Conservation (phyloP, 2,113 vertebrate genomes). For the Dicentrarchus labrax region DNA sequence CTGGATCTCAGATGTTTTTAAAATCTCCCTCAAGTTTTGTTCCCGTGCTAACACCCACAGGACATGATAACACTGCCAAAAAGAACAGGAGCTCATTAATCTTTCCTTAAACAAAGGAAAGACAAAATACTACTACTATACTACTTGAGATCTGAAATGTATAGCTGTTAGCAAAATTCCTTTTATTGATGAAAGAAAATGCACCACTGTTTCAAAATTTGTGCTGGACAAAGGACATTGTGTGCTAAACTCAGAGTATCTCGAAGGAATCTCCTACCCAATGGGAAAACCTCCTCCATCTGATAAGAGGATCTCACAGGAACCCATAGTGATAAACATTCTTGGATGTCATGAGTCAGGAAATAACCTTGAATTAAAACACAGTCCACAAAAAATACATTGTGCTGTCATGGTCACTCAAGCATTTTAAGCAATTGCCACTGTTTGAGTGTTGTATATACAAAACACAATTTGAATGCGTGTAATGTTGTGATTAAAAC, state of each 20-base stretch:
- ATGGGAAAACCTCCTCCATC: background rate
- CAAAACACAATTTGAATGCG: background rate
- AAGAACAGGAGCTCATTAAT: slow-evolving; percentile 16
- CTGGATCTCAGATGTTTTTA: slow-evolving; percentile 6
- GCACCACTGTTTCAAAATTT: slow-evolving; percentile 2
- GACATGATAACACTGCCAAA: background rate
- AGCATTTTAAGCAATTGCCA: background rate
- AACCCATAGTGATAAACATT: background rate
- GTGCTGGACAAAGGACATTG: slow-evolving; percentile 33
- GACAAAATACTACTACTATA: slow-evolving; percentile 6
- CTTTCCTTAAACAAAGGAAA: slow-evolving; percentile 23
- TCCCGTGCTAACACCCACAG: background rate
- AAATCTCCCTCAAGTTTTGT: slow-evolving; percentile 19
- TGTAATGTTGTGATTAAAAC: slow-evolving; percentile 38
- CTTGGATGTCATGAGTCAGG: slow-evolving; percentile 13
- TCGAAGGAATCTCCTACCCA: slow-evolving; percentile 9
- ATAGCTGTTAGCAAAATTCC: slow-evolving; percentile 25
- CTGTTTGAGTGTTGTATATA: slow-evolving; percentile 12
- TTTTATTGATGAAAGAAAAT: slow-evolving; percentile 9
- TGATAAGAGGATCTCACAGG: slow-evolving; percentile 6
- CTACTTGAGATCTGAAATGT: slow-evolving; percentile 19
- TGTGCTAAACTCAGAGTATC: slow-evolving; percentile 26
- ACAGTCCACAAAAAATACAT: background rate
- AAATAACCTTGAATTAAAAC: slow-evolving; percentile 18
- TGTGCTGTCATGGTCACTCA: background rate